Evolutionary conservation across 2,888 invertebrate species (phyloP).

Genomic region (Drosophila phalerata): DNA sequence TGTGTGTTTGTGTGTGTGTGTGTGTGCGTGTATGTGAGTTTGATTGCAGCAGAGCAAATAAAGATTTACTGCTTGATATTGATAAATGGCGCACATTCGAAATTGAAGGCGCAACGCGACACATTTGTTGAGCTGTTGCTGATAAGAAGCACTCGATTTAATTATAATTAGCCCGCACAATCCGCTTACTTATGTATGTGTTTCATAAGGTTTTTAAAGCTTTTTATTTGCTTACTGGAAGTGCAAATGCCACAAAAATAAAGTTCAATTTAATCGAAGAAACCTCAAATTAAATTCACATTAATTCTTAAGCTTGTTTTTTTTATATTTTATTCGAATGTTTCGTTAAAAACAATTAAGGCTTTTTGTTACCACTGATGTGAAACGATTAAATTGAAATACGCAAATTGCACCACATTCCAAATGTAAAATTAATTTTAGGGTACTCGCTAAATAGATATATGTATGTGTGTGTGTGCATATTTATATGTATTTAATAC

Average conservation of each 20-base stretch:
- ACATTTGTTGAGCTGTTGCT: conserved; percentile 29
- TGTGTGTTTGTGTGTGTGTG: neutral
- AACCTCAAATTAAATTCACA: conserved; percentile 42
- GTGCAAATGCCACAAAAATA: conserved; percentile 12
- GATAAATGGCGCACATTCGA: conserved; percentile 43
- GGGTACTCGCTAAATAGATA: conserved; percentile 21
- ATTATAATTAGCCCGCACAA: conserved; percentile 34
- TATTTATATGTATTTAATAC: neutral
- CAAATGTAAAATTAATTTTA: conserved; percentile 38
- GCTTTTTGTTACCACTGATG: conserved; percentile 3
- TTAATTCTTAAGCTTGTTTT: conserved; percentile 19
- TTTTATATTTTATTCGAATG: neutral
- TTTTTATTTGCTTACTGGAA: neutral
- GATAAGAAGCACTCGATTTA: conserved; percentile 51
- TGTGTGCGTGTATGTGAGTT: conserved; percentile 6
- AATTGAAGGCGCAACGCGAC: conserved; percentile 35
- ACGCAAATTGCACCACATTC: conserved; percentile 28
- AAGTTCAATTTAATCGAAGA: conserved; percentile 23
- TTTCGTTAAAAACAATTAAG: conserved; percentile 1
- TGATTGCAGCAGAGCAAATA: conserved; percentile 22
- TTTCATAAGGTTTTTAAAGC: conserved; percentile 16
- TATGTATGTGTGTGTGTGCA: neutral
- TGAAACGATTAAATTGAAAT: conserved; percentile 29
- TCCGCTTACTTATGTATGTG: conserved; percentile 37
- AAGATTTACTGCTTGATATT: conserved; percentile 55